These are phyloP conservation scores for Setipinna tenuifilis DNA, from an alignment of 2,797 vertebrate genomes.

Conservation along the genomic window DNA sequence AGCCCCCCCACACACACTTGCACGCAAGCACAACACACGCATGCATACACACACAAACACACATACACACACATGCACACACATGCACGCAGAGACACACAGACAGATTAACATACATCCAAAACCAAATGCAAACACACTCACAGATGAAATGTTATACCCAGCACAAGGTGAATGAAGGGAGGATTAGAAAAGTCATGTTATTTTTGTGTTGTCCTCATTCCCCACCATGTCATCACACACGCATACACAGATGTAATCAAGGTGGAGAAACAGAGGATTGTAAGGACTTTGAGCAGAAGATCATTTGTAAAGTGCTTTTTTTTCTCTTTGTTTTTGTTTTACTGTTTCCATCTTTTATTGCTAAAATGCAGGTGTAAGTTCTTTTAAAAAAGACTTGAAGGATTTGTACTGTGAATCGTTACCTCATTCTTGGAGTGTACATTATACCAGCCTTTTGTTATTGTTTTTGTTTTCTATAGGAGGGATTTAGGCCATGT, in stretches of 20 bases:
- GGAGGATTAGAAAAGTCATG: not conserved
- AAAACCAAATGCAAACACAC: conserved; percentile 77
- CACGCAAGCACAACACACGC: conserved; percentile 51
- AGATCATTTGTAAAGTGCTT: conserved; percentile 88
- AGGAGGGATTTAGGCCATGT: conserved; percentile 78
- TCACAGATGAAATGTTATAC: no score
- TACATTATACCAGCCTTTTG: conserved; percentile 87
- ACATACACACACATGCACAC: conserved; percentile 76
- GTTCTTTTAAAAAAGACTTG: conserved; percentile 88
- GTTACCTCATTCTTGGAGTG: conserved; percentile 94
- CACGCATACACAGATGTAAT: not conserved
- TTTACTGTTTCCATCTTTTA: conserved; percentile 86
- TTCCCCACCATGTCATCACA: conserved; percentile 63
- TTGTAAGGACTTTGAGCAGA: conserved; percentile 78
- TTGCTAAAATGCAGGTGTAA: conserved; percentile 83
- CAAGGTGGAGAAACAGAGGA: conserved; percentile 49
- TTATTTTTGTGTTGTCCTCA: conserved; percentile 81
- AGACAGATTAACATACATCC: conserved; percentile 50
- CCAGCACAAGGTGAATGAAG: conserved; percentile 18
- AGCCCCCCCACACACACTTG: conserved; percentile 49
- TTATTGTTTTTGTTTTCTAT: conserved; percentile 71
- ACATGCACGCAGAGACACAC: not conserved
- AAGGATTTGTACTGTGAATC: conserved; percentile 99
- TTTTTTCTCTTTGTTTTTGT: conserved; percentile 70
- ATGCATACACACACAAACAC: conserved; percentile 28